Evolutionary conservation across 2,113 vertebrate species (phyloP), one percentile per base, ranked within the genome.

Genomic region (Thomomys bottae): DNA sequence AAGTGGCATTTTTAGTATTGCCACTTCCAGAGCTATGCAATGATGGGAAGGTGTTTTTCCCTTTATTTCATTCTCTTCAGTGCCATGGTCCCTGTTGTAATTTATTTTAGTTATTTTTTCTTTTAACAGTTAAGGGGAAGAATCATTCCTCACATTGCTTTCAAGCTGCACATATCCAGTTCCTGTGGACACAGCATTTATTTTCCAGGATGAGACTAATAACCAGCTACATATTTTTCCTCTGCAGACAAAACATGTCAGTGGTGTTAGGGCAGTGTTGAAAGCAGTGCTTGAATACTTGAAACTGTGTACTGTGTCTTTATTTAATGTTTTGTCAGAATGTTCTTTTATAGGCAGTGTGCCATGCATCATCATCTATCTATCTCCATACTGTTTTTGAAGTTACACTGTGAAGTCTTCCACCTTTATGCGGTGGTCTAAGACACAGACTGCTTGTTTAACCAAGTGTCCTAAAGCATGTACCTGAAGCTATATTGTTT

Each of bases 331-430:
- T 91, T 88, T 70, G 73, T 75, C 89, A 91, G 73, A 80, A 68
- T 89, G 89, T 92, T 90, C 93, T 79, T 91, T 96, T 88, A n/a
- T 90, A 75, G 30, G 63, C 92, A 49, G 63, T 20, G 85, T 9
- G 70, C 90, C 84, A 3, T 75, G 81, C 49, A 3, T 0, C 32
- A 40, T 75, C 4, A 24, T 84, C 84, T 89, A 24, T 84, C 84
- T 89, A 8, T 88, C 30, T 71, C 26, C 68, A 5, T 10, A 94
- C 45, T 93, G 54, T 94, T 64, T 86, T 21, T 21, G 79, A 90
- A 36, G 49, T 92, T 87, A 97, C 97, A 98, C 98, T 98, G 98
- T 98, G 98, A 98, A 96, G 80, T 95, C 83, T 96, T 96, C 92
- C 89, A 93, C 93, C 89, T 79, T 91, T 94, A 89, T 45, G 77